Conservation (phyloP, 2,113 vertebrate genomes). For the Bufo gargarizans region DNA sequence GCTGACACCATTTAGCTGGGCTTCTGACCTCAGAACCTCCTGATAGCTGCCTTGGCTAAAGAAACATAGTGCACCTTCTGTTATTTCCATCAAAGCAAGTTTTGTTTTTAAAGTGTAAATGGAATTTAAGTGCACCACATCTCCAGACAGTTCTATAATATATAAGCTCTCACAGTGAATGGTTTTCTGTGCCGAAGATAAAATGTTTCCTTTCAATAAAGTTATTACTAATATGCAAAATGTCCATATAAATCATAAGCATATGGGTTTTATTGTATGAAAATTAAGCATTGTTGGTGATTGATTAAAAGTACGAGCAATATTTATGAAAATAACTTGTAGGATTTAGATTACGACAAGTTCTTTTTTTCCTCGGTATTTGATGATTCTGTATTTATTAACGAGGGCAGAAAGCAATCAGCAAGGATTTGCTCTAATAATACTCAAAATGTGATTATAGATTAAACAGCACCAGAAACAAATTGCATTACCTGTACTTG, state of each 20-base stretch:
- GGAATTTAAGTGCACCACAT: not conserved
- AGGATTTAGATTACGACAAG: not conserved
- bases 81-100: not conserved
- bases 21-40: not conserved
- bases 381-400: not conserved
- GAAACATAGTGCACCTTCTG: not conserved
- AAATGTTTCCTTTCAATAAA: not conserved
- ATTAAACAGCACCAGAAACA: not conserved
- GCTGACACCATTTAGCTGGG: no score
- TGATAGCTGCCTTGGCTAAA: not conserved
- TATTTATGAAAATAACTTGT: not conserved
- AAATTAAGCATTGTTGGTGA: not conserved
- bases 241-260: not conserved
- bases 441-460: not conserved
- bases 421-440: constrained; percentile 7
- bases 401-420: constrained; percentile 18
- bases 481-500: constrained; percentile 10
- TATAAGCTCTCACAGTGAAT: not conserved
- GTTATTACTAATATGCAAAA: not conserved
- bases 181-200: not conserved
- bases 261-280: not conserved
- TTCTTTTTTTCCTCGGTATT: not conserved
- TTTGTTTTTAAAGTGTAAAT: not conserved
- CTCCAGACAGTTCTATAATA: not conserved
- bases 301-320: not conserved